Evolutionary conservation across 2,113 vertebrate species (phyloP).

Genomic region (Numida meleagris): DNA sequence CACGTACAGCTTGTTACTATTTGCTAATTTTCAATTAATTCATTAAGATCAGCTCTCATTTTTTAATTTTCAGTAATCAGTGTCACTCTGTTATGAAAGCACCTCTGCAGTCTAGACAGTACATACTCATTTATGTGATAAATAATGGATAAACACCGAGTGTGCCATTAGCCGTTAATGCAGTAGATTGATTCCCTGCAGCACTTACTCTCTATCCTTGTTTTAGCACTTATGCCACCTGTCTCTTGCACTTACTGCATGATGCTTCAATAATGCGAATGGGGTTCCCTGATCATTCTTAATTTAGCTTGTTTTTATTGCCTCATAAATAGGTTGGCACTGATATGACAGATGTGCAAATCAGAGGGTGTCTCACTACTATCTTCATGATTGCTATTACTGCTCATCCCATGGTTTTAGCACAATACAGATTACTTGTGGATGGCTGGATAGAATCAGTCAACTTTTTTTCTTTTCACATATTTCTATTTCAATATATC

Average conservation of each 20-base stretch:
- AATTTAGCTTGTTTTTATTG: constrained; percentile 59
- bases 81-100: constrained; percentile 57
- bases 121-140: constrained; percentile 68
- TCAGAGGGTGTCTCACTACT: not conserved
- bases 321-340: constrained; percentile 11
- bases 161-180: constrained; percentile 64
- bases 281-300: constrained; percentile 57
- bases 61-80: constrained; percentile 68
- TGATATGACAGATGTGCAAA: constrained; percentile 4
- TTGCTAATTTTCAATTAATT: constrained; percentile 64
- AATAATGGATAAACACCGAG: constrained; percentile 76
- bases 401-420: not conserved
- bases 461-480: not conserved
- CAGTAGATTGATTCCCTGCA: constrained; percentile 64
- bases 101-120: constrained; percentile 68
- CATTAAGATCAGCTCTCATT: constrained; percentile 60
- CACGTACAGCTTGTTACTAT: constrained; percentile 8
- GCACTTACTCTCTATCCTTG: constrained; percentile 44
- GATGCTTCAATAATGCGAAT: constrained; percentile 28
- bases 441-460: not conserved
- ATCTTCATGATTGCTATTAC: not conserved
- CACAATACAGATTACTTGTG: not conserved
- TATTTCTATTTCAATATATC: not conserved
- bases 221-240: constrained; percentile 61
- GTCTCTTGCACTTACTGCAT: constrained; percentile 38